Percentiles rank a stretch among this genome's conserved stretches.
Evolutionary conservation across 2,113 vertebrate species (phyloP).

Genomic region (Scopus umbretta): DNA sequence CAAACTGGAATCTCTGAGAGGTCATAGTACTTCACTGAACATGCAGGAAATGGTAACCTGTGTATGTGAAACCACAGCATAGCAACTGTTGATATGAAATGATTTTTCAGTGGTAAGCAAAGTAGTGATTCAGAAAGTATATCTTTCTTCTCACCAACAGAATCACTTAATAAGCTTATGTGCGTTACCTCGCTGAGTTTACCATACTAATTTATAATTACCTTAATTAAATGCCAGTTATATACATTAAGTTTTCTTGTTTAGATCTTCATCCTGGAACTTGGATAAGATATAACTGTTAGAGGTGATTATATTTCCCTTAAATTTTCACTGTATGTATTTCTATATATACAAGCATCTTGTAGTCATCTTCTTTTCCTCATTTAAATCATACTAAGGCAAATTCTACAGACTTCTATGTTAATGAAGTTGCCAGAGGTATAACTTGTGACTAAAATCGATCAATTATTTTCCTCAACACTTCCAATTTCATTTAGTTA

Average conservation of each 20-base stretch:
- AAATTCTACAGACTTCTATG: not conserved
- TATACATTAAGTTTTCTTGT: not conserved
- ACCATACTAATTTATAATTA: not conserved
- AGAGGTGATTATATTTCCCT: not conserved
- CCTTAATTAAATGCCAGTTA: not conserved
- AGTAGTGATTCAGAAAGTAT: slow-evolving; percentile 29
- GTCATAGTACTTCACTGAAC: not conserved
- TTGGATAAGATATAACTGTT: not conserved
- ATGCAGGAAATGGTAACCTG: not conserved
- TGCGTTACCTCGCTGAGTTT: not conserved
- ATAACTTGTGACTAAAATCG: not conserved
- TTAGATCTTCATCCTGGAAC: not conserved
- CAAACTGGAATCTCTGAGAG: not conserved
- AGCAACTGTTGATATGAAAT: not conserved
- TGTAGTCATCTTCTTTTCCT: not conserved
- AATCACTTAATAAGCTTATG: not conserved
- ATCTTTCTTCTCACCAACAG: not conserved
- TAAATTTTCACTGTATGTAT: not conserved
- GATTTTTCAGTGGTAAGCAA: not conserved
- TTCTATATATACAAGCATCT: not conserved
- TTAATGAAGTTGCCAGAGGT: not conserved
- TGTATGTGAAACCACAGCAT: not conserved
- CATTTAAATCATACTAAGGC: not conserved
- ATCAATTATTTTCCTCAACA: not conserved
- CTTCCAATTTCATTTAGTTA: not conserved